phyloP scores from a whole-genome alignment of 35 echinoderm and acorn worm species.

The Acanthaster planci region DNA sequence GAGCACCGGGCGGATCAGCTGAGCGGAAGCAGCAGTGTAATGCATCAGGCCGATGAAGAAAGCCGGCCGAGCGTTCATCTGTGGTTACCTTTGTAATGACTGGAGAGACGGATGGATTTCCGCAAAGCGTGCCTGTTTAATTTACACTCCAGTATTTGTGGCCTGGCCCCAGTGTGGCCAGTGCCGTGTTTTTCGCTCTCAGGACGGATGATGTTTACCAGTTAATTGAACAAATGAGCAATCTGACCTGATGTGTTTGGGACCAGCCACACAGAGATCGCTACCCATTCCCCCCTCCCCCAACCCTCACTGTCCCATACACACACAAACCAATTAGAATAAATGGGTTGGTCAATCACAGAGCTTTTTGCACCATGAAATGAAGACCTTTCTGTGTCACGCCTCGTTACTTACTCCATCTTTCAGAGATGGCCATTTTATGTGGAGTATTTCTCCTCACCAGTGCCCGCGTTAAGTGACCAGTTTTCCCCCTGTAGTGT shows the following conservation, averaged over 20 bases:
- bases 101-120: constrained; percentile 18
- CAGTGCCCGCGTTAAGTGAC: neutral
- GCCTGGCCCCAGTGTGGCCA: neutral
- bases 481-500: neutral
- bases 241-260: neutral
- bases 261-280: neutral
- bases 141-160: constrained; percentile 13
- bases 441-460: neutral
- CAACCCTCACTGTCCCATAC: no score
- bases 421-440: constrained; percentile 10
- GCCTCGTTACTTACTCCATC: neutral
- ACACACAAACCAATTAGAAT: no score
- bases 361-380: constrained; percentile 19
- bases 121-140: constrained; percentile 21
- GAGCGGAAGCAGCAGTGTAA: neutral
- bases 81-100: neutral
- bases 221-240: constrained; percentile 15
- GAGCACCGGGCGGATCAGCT: neutral
- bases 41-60: neutral
- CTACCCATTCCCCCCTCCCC: no score
- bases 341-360: neutral
- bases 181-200: neutral
- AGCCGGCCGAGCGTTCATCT: neutral
- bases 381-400: neutral
- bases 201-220: neutral